Evolutionary conservation across 2,797 vertebrate species (phyloP).

Genomic region (Siniperca undulata): DNA sequence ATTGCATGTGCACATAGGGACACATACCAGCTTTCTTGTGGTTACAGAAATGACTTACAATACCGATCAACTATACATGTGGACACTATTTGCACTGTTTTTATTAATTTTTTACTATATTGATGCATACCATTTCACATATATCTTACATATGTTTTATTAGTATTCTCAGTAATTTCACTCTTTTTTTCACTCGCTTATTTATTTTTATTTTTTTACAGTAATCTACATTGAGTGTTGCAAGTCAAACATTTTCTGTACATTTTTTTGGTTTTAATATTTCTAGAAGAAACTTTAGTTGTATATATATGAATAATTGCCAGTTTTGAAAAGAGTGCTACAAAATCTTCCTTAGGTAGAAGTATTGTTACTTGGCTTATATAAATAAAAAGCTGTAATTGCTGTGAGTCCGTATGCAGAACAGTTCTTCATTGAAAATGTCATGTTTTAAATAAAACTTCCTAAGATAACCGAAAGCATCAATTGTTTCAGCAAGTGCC

Average conservation of each 20-base stretch:
- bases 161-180: no score
- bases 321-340: background rate
- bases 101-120: no score
- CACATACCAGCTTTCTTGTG: background rate
- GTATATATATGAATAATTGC: no score
- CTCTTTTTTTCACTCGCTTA: no score
- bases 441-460: background rate
- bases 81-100: no score
- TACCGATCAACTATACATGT: no score
- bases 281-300: background rate
- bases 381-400: background rate
- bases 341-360: background rate
- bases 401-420: background rate
- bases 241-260: background rate
- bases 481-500: no score
- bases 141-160: no score
- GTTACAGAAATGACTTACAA: constrained; percentile 7
- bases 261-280: background rate
- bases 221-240: background rate
- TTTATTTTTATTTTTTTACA: no score
- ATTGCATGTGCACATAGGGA: constrained; percentile 36
- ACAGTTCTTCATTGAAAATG: background rate
- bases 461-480: no score
- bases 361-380: background rate
- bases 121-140: no score